Percentiles rank a stretch among this genome's conserved stretches.
Conservation (phyloP, 2,888 invertebrate species). For the Pandemis cinnamomeana region DNA sequence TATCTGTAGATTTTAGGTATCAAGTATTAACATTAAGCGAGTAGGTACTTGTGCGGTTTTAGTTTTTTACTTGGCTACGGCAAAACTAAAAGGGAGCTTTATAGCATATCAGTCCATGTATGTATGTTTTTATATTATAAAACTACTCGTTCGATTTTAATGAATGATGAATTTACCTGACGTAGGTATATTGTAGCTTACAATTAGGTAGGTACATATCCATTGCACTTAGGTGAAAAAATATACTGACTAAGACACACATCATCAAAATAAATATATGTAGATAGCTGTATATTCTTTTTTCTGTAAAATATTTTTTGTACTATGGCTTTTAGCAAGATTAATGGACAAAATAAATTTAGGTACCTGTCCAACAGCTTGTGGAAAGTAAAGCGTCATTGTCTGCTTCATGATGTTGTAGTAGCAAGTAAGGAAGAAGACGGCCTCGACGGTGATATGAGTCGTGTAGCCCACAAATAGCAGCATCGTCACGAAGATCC, state of each 20-base stretch:
- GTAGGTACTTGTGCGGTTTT: not conserved
- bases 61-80: not conserved
- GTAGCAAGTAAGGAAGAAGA: conserved; percentile 89
- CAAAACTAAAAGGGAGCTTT: too few species aligned
- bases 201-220: too few species aligned
- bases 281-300: too few species aligned
- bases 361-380: conserved; percentile 77
- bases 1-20: conserved; percentile 56
- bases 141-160: too few species aligned
- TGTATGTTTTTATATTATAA: too few species aligned
- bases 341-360: not conserved
- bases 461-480: conserved; percentile 86
- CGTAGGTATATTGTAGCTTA: too few species aligned
- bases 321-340: not conserved
- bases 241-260: too few species aligned
- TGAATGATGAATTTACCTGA: too few species aligned
- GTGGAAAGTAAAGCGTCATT: conserved; percentile 89
- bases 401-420: conserved; percentile 89
- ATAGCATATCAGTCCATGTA: too few species aligned
- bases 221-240: too few species aligned
- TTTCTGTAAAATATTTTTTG: too few species aligned
- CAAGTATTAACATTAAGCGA: not conserved
- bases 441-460: conserved; percentile 87
- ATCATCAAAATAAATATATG: too few species aligned
- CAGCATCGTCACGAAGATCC: conserved; percentile 88